Conservation (phyloP, 2,113 vertebrate genomes). For the Trichechus manatus region DNA sequence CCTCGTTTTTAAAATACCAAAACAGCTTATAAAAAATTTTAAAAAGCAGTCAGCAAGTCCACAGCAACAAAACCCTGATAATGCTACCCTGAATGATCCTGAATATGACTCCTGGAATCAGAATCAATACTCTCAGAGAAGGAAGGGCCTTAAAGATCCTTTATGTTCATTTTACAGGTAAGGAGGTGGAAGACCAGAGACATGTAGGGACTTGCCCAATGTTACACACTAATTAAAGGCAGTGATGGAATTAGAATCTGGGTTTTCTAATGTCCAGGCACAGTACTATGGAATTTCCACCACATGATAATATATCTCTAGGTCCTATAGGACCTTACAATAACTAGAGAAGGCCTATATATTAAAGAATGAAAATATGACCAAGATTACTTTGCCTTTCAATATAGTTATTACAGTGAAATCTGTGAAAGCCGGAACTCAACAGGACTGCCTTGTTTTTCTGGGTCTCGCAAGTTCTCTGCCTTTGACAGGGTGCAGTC, state of each 20-base stretch:
- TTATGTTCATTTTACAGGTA: neutral
- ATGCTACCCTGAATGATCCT: neutral
- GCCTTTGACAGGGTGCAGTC: neutral
- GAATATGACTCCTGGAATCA: neutral
- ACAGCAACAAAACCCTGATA: neutral
- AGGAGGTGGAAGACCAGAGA: neutral
- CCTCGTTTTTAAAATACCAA: slow-evolving; percentile 47
- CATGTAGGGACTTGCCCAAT: neutral
- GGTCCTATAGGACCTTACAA: neutral
- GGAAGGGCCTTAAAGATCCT: neutral
- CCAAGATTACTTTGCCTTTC: slow-evolving; percentile 25
- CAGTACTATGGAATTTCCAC: neutral
- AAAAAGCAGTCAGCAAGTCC: neutral
- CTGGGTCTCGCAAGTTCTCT: neutral
- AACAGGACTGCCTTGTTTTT: neutral
- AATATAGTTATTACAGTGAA: neutral
- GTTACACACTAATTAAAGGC: neutral
- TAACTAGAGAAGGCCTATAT: neutral
- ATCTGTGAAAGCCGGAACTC: neutral
- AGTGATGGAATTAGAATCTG: neutral
- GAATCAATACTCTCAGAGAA: slow-evolving; percentile 26
- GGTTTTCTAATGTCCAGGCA: neutral
- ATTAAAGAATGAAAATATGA: slow-evolving; percentile 24
- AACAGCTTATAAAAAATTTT: neutral
- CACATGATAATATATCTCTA: neutral